Base-by-base conservation (phyloP, 1,140 invertebrate species). In the Drosophila nikananu region DNA sequence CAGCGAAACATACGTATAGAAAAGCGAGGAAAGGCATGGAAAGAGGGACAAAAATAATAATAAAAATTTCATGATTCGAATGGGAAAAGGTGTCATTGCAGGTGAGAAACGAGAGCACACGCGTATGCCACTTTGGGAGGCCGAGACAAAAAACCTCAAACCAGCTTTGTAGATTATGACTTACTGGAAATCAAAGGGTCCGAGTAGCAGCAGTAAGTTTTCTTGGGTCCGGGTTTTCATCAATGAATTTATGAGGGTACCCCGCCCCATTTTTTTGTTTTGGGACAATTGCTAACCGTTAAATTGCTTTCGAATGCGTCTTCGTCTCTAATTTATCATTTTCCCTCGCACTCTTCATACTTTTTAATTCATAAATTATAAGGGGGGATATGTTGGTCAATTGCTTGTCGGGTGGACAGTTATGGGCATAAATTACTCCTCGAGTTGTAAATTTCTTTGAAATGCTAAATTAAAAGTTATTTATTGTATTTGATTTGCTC, bases 91-190 rank as follows among this genome's bases (percentile, higher is more conserved):
- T 86, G 86, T 90, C 86, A 77, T 90, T 90, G 79, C 83, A 84
- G 86, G 81, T 86, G 86, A 90, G 86, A 90, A 90, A 90, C 87
- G 86, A 80, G 81, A 90, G 81, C 86, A 90, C 81, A 89, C 86
- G 77, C 66, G 84, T 65, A 37, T 72, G 51, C 58, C 78, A 55
- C 77, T 46, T 66, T 44, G 66, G 60, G 6, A 35, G 39, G 25
- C 57, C 48, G 8, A 39, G 42, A 25, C 23, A 54, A 63, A 39
- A 58, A 42, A 48, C 25, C 42, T 21, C 30, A 61, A 35, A 12
- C 41, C 52, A 25, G 25, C 61, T 35, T 37, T 21, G 23, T 27
- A 57, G 63, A 66, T 62, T 63, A 48, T 48, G 42, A 63, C 35
- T 46, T 67, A 64, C 60, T 39, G 32, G 44, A 71, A 77, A 51